These are phyloP conservation scores for Threskiornis aethiopicus DNA, from an alignment of 2,797 vertebrate genomes.

Conservation along the genomic window DNA sequence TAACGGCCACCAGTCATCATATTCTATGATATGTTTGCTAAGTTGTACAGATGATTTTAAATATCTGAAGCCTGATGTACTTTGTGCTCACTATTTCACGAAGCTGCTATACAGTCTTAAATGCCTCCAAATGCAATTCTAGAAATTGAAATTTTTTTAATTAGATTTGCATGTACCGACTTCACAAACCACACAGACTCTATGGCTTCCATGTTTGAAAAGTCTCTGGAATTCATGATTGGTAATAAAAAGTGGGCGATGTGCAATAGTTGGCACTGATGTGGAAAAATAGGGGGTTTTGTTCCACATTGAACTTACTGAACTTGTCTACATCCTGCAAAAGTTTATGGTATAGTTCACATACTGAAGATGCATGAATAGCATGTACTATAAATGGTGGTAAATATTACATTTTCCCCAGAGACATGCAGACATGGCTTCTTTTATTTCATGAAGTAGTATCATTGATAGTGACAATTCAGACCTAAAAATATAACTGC, in stretches of 20 bases:
- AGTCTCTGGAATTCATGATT: background rate
- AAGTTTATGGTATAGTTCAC: background rate
- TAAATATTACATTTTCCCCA: background rate
- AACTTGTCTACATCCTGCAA: background rate
- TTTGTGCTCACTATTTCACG: background rate
- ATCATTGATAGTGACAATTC: constrained; percentile 18
- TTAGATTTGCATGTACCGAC: background rate
- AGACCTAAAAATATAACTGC: constrained; percentile 14
- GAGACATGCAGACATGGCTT: background rate
- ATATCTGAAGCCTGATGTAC: background rate
- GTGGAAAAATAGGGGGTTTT: background rate
- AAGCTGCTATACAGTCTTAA: background rate
- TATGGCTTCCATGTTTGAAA: background rate
- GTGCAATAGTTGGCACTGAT: background rate
- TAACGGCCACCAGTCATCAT: background rate
- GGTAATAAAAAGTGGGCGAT: background rate
- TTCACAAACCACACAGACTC: background rate
- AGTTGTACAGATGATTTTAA: background rate
- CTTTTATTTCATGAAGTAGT: background rate
- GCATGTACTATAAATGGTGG: background rate
- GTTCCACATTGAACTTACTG: background rate
- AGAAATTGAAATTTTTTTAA: background rate
- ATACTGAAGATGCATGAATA: background rate
- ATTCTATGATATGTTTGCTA: background rate
- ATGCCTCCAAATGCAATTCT: background rate